These are phyloP conservation scores for Zaprionus inermis DNA, from an alignment of 1,140 invertebrate species.

Conservation along the genomic window DNA sequence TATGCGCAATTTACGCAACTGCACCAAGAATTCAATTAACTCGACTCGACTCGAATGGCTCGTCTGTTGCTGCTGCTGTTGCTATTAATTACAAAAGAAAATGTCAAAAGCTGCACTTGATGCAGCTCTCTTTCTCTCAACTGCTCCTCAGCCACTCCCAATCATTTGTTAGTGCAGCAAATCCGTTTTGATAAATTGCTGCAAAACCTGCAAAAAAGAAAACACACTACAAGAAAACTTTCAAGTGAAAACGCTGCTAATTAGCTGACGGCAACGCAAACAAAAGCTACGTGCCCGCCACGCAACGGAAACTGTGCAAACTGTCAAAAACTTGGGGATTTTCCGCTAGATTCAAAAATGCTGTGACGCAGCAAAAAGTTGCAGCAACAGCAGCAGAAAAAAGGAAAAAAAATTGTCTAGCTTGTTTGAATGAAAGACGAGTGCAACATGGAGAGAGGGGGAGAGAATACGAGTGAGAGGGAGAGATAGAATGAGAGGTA, in stretches of 20 bases:
- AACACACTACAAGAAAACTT: not conserved
- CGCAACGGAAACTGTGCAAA: not conserved
- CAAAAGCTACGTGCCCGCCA: constrained; percentile 18
- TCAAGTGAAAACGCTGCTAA: constrained; percentile 36
- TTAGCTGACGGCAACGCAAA: constrained; percentile 27
- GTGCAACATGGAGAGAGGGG: not conserved
- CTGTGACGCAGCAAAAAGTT: constrained; percentile 2
- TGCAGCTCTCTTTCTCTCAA: not conserved
- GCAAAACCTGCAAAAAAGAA: not conserved
- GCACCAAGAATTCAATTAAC: constrained; percentile 78
- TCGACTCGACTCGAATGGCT: constrained; percentile 25
- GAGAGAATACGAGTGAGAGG: not conserved
- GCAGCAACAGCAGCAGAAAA: not conserved
- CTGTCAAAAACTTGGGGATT: constrained; percentile 4
- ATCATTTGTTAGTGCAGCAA: constrained; percentile 21
- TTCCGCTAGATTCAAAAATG: constrained; percentile 13
- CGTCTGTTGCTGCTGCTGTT: constrained; percentile 25
- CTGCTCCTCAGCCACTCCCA: not conserved
- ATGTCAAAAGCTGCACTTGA: constrained; percentile 60
- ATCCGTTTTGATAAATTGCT: constrained; percentile 54
- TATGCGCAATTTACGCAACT: constrained; percentile 60
- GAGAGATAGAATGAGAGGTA: not conserved
- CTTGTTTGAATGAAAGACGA: not conserved
- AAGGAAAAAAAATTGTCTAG: not conserved
- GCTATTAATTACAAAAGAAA: constrained; percentile 64